These are phyloP conservation scores for Beroe ovata DNA, from an alignment of 37 sponge, comb jelly and placozoan genomes.

Conservation along the genomic window DNA sequence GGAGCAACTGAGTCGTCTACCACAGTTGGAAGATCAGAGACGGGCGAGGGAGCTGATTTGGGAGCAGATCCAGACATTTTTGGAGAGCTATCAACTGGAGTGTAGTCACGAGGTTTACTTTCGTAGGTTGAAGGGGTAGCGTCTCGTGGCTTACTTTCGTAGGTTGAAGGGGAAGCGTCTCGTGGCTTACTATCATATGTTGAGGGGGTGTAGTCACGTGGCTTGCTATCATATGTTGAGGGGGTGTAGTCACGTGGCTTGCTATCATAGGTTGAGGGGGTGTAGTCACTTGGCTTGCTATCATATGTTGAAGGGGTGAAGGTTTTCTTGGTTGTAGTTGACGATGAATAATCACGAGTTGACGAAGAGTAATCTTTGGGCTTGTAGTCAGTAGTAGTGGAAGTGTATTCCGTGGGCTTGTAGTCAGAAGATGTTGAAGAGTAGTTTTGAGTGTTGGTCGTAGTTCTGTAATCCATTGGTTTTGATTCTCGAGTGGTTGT, in stretches of 20 bases:
- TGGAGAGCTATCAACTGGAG: background rate
- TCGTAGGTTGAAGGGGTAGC: background rate
- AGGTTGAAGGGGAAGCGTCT: background rate
- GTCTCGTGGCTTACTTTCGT: background rate
- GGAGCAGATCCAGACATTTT: constrained; percentile 19
- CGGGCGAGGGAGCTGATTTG: background rate
- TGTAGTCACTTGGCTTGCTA: constrained; percentile 40
- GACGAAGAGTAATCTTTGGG: background rate
- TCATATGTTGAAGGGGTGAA: constrained; percentile 33
- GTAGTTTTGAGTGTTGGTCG: background rate
- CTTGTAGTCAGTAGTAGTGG: constrained; percentile 11
- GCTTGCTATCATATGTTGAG: background rate
- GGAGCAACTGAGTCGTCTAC: background rate
- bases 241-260: background rate
- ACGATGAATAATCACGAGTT: background rate
- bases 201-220: background rate
- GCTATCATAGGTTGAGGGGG: background rate
- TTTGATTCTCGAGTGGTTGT: background rate
- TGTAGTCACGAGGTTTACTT: background rate
- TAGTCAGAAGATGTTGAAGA: background rate
- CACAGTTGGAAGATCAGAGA: background rate
- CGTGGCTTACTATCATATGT: no score
- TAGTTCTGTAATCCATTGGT: background rate
- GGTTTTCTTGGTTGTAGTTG: background rate
- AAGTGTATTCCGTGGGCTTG: constrained; percentile 16